Conservation (phyloP, 1,140 invertebrate species). For the Scylla paramamosain region DNA sequence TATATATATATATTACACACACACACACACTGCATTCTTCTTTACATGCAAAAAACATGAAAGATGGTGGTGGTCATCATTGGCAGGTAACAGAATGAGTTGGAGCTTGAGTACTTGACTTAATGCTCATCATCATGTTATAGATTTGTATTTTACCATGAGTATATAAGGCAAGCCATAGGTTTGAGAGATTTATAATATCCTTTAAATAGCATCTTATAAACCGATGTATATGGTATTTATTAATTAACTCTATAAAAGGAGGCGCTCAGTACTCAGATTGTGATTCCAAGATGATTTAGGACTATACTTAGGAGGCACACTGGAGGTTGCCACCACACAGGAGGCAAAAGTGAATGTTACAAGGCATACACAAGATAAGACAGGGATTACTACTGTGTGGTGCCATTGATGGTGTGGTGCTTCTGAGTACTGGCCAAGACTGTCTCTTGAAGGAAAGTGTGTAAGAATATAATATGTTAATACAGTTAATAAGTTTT, state of each 20-base stretch:
- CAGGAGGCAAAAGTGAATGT: background rate
- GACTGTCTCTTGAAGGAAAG: slow-evolving; percentile 66
- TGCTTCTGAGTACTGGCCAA: slow-evolving; percentile 55
- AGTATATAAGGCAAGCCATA: too few relatives aligned
- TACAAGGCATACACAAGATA: slow-evolving; percentile 11
- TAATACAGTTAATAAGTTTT: slow-evolving; percentile 72
- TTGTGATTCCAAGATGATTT: slow-evolving; percentile 56
- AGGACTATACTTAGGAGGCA: slow-evolving; percentile 63
- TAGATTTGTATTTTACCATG: too few relatives aligned
- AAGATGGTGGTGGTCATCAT: too few relatives aligned
- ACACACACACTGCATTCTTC: too few relatives aligned
- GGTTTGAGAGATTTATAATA: too few relatives aligned
- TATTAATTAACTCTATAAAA: background rate
- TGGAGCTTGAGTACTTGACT: too few relatives aligned
- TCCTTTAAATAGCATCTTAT: too few relatives aligned
- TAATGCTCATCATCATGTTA: too few relatives aligned
- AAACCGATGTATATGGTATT: too few relatives aligned
- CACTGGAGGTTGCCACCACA: slow-evolving; percentile 45
- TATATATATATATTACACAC: too few relatives aligned
- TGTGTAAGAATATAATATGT: slow-evolving; percentile 72
- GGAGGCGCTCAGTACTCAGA: slow-evolving; percentile 34
- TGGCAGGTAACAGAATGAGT: too few relatives aligned
- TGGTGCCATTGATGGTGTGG: slow-evolving; percentile 38
- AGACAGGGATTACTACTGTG: slow-evolving; percentile 39
- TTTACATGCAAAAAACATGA: too few relatives aligned